phyloP scores from a whole-genome alignment of 2,888 invertebrate genomes.

The Patella pellucida region DNA sequence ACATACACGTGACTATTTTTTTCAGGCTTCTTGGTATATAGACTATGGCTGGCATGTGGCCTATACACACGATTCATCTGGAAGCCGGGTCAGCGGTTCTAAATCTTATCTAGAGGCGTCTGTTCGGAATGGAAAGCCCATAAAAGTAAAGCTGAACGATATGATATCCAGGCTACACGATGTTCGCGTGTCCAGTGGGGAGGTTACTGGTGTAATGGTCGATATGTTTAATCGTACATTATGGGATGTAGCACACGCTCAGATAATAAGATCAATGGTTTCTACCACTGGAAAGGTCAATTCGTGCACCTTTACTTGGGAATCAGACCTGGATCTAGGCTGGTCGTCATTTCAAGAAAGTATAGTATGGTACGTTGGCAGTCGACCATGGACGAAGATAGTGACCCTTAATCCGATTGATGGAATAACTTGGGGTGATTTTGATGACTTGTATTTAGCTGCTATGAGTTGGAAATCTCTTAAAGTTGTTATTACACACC shows the following conservation, averaged over 20 bases:
- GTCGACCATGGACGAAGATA: not conserved
- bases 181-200: too few relatives aligned
- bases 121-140: too few relatives aligned
- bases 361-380: not conserved
- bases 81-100: too few relatives aligned
- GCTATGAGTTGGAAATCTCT: not conserved
- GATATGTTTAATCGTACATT: too few relatives aligned
- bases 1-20: too few relatives aligned
- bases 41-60: too few relatives aligned
- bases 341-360: not conserved
- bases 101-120: too few relatives aligned
- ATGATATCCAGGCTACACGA: too few relatives aligned
- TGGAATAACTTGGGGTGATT: not conserved
- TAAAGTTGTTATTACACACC: not conserved
- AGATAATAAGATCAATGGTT: not conserved
- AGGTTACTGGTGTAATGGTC: too few relatives aligned
- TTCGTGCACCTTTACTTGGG: not conserved
- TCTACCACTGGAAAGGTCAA: not conserved
- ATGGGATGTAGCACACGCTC: not conserved
- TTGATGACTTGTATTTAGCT: not conserved
- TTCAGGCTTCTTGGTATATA: too few relatives aligned
- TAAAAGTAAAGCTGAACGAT: too few relatives aligned
- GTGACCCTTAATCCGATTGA: not conserved
- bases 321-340: not conserved
- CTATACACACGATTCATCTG: too few relatives aligned